Evolutionary conservation across 1,140 invertebrate species (phyloP), one percentile per base, ranked within the genome.

Genomic region (Diorhabda sublineata): DNA sequence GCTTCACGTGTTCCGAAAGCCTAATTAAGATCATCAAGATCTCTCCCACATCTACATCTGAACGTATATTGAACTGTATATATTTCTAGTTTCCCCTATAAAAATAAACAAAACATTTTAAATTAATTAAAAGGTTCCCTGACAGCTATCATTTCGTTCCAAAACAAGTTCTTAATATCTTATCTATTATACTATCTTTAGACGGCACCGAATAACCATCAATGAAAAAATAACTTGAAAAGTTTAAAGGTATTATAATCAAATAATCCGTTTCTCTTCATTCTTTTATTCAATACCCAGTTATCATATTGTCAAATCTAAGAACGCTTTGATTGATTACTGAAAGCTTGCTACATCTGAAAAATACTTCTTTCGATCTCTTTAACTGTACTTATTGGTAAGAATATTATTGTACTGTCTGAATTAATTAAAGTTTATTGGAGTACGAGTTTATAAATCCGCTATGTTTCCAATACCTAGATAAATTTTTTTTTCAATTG

Each of bases 171-270:
- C 61, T 62, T n/a, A 44, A 9, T 43, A 8, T 6, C 43, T 62
- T 47, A 62, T 62, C 61, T 62, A n/a, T 44, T 62, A 62, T 44
- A 44, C 42, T 11, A 62, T 62, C 61, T 60, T 26, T 44, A 62
- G 61, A 62, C 61, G 61, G 61, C 61, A 44, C 42, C 45, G 61
- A 62, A 44, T 62, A 42, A 62, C n/a, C 45, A 62, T 62, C 61
- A 62, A 62, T 62, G 45, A 62, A 62, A 62, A 42, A 62, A 62
- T 52, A 62, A 62, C 7, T 42, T 44, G 42, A 62, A 44, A 44
- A 62, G 61, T 44, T 62, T 44, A 62, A 62, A 62, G 61, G 61
- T 62, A 62, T 62, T 44, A 62, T 62, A 62, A 62, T 62, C 61
- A 44, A 62, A 44, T 44, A 44, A 62, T n/a, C 43, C 42, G 44